Percentiles rank a stretch among this genome's conserved stretches.
Evolutionary conservation across 2,113 vertebrate species (phyloP).

Genomic region (Hippopotamus amphibius): DNA sequence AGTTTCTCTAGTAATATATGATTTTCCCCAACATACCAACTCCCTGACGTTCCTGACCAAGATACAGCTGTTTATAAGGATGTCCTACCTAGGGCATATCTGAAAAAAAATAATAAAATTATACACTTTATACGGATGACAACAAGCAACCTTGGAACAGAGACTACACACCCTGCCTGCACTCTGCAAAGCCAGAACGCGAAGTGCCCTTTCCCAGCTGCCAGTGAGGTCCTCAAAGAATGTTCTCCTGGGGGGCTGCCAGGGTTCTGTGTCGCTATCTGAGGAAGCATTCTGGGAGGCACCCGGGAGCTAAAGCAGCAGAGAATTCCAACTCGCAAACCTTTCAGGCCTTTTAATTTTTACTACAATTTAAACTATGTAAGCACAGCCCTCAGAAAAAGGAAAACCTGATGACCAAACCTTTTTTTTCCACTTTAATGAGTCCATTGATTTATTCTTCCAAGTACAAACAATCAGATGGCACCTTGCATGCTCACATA

Average conservation of each 20-base stretch:
- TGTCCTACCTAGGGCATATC: background rate
- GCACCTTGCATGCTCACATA: background rate
- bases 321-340: background rate
- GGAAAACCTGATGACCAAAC: background rate
- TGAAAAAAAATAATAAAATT: background rate
- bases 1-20: background rate
- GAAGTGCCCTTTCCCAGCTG: constrained; percentile 21
- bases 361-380: constrained; percentile 55
- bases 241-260: constrained; percentile 59
- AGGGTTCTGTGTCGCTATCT: constrained; percentile 50
- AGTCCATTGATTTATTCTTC: constrained; percentile 1
- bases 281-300: constrained; percentile 56
- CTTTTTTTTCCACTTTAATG: background rate
- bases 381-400: constrained; percentile 2
- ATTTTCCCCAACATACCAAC: background rate
- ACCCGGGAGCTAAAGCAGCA: constrained; percentile 54
- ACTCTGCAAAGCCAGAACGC: background rate
- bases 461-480: background rate
- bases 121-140: background rate
- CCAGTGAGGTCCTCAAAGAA: constrained; percentile 67
- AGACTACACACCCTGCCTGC: background rate
- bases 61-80: background rate
- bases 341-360: constrained; percentile 70
- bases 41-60: constrained; percentile 5
- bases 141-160: background rate